phyloP scores from a whole-genome alignment of 1,140 invertebrate genomes.

The Dendrolimus kikuchii region DNA sequence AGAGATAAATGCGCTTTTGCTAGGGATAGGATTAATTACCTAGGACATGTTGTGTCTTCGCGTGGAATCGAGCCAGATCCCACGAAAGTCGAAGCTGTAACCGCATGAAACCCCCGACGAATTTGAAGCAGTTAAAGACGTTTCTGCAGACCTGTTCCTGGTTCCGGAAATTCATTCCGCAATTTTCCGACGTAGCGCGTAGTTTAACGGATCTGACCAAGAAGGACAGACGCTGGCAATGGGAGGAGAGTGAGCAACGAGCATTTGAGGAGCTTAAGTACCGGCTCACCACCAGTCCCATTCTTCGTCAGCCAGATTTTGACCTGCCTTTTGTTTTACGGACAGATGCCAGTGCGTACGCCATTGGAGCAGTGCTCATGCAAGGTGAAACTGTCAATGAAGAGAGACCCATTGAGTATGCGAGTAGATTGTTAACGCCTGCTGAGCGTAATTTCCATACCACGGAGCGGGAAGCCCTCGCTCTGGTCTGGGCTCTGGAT shows the following conservation, averaged over 20 bases:
- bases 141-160: slow-evolving; percentile 10
- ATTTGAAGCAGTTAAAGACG: slow-evolving; percentile 2
- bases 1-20: slow-evolving; percentile 7
- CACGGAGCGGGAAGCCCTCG: slow-evolving; percentile 61
- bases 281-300: slow-evolving; percentile 20
- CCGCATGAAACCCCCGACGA: not conserved
- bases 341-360: slow-evolving; percentile 42
- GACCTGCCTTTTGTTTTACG: slow-evolving; percentile 24
- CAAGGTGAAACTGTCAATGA: not conserved
- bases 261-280: slow-evolving; percentile 16
- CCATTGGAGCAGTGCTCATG: slow-evolving; percentile 9
- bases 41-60: slow-evolving; percentile 6
- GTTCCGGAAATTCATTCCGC: slow-evolving; percentile 7
- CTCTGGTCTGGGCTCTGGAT: slow-evolving; percentile 61
- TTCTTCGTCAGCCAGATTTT: slow-evolving; percentile 29
- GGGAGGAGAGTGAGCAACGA: not conserved
- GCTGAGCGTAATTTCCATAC: slow-evolving; percentile 59
- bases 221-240: slow-evolving; percentile 3
- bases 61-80: slow-evolving; percentile 6
- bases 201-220: slow-evolving; percentile 3
- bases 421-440: slow-evolving; percentile 31
- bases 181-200: not conserved
- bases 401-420: slow-evolving; percentile 1
- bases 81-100: slow-evolving; percentile 3
- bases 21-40: not conserved